Evolutionary conservation across 1,140 invertebrate genomes (phyloP).

Genomic region (Pachypeltis micranthus): DNA sequence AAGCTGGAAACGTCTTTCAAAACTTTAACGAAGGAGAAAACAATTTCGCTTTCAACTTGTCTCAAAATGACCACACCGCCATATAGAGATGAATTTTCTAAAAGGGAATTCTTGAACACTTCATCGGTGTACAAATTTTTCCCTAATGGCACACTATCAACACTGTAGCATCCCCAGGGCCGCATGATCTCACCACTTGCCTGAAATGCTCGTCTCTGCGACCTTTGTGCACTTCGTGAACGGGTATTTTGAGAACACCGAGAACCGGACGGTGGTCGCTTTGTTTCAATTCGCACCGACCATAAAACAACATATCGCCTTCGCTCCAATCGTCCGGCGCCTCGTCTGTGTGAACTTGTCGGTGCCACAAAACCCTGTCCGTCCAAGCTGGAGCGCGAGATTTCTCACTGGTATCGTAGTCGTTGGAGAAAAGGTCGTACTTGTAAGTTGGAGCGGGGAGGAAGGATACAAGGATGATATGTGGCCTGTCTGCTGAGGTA

Average conservation of each 20-base stretch:
- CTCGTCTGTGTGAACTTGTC: conserved; percentile 50
- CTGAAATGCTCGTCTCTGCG: conserved; percentile 63
- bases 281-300: conserved; percentile 87
- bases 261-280: conserved; percentile 95
- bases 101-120: conserved; percentile 54
- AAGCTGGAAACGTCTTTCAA: conserved; percentile 78
- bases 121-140: conserved; percentile 46
- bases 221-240: conserved; percentile 60
- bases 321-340: conserved; percentile 49
- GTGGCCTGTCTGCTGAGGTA: no score
- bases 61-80: conserved; percentile 77
- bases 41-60: conserved; percentile 76
- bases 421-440: conserved; percentile 96
- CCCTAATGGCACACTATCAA: conserved; percentile 37
- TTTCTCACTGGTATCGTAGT: conserved; percentile 99
- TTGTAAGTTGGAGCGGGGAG: conserved; percentile 97
- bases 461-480: no score
- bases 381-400: conserved; percentile 95
- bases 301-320: conserved; percentile 79
- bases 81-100: conserved; percentile 60
- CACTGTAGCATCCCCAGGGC: conserved; percentile 91
- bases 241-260: conserved; percentile 77
- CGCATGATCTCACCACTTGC: conserved; percentile 72
- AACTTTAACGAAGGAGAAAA: conserved; percentile 94
- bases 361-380: conserved; percentile 85